These are phyloP conservation scores for Podarcis raffonei DNA, from an alignment of 2,113 vertebrate species.

Conservation along the genomic window DNA sequence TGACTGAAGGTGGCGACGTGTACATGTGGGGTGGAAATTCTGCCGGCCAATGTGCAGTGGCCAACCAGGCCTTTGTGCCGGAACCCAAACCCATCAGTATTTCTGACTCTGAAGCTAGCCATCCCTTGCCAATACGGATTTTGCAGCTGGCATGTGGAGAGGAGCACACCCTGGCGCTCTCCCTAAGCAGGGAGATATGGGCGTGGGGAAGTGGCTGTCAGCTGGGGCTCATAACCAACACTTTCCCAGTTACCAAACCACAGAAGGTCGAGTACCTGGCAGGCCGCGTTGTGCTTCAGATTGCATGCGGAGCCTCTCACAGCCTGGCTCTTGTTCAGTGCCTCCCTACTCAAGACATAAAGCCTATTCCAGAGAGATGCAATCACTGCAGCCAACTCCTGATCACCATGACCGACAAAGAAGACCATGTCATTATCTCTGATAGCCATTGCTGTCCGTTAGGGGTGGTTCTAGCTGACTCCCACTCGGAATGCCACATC, in stretches of 20 bases:
- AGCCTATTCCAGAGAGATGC: slow-evolving; percentile 88
- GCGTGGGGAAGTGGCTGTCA: slow-evolving; percentile 95
- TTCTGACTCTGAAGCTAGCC: slow-evolving; percentile 78
- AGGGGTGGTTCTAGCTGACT: slow-evolving; percentile 81
- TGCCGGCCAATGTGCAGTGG: slow-evolving; percentile 90
- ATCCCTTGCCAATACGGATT: slow-evolving; percentile 78
- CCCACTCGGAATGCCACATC: slow-evolving; percentile 57
- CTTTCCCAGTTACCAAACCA: slow-evolving; percentile 87
- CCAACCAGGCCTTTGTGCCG: slow-evolving; percentile 77
- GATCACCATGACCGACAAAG: slow-evolving; percentile 97
- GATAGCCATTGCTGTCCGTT: slow-evolving; percentile 92
- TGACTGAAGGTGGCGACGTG: slow-evolving; percentile 87
- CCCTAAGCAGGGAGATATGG: slow-evolving; percentile 90
- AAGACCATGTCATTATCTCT: slow-evolving; percentile 98
- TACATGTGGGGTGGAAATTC: slow-evolving; percentile 97
- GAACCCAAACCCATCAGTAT: slow-evolving; percentile 86
- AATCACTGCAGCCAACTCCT: slow-evolving; percentile 93
- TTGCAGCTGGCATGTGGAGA: slow-evolving; percentile 92
- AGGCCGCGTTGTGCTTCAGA: slow-evolving; percentile 89
- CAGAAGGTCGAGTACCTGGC: slow-evolving; percentile 91
- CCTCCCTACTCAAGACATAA: slow-evolving; percentile 80
- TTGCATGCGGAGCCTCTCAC: slow-evolving; percentile 91
- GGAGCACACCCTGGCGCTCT: slow-evolving; percentile 90
- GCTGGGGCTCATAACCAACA: slow-evolving; percentile 81
- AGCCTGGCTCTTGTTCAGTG: slow-evolving; percentile 92